phyloP scores from a whole-genome alignment of 2,113 vertebrate genomes.

The Malurus elegans region DNA sequence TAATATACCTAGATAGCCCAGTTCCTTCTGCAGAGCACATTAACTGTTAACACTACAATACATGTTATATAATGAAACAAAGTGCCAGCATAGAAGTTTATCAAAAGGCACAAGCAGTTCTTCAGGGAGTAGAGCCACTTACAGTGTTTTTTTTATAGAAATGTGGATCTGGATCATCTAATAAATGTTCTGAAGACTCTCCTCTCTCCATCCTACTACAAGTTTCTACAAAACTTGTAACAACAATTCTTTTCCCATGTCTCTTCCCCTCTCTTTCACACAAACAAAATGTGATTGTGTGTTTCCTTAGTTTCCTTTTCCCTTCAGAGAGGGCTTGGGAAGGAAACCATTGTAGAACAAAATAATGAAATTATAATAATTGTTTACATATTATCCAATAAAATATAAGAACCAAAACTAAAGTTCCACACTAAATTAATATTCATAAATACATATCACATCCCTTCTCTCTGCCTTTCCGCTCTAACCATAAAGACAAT shows the following conservation, averaged over 20 bases:
- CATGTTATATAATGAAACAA: not conserved
- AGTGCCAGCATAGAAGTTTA: not conserved
- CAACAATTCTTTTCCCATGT: not conserved
- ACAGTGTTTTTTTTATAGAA: not conserved
- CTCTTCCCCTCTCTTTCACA: not conserved
- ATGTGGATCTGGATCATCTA: not conserved
- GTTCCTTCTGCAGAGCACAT: not conserved
- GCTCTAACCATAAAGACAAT: not conserved
- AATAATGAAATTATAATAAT: not conserved
- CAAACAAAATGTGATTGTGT: not conserved
- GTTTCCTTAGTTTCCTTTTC: not conserved
- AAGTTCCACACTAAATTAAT: not conserved
- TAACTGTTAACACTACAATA: not conserved
- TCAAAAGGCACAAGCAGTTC: not conserved
- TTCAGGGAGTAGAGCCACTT: fast-evolving
- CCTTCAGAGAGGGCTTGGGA: not conserved
- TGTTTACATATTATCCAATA: not conserved
- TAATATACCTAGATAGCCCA: not conserved
- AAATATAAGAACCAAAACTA: not conserved
- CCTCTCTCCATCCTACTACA: not conserved
- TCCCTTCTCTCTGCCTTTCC: not conserved
- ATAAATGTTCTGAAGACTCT: not conserved
- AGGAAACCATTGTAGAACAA: not conserved
- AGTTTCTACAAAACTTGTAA: not conserved
- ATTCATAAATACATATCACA: not conserved